phyloP scores from a whole-genome alignment of 2,888 invertebrate species.

The Chydorus sphaericus region DNA sequence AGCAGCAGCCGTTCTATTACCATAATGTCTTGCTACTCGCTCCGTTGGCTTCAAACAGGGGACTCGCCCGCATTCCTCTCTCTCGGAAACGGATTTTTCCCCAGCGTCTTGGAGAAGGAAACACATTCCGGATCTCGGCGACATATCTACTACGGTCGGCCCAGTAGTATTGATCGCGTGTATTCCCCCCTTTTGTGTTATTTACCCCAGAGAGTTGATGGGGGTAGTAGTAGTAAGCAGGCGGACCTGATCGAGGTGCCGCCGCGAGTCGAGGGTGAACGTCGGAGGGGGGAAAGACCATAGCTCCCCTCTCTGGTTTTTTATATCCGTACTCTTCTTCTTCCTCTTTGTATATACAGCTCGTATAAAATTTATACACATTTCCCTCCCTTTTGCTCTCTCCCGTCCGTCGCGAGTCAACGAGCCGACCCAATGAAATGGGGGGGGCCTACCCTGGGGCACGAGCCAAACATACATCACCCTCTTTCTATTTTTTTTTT shows the following conservation, averaged over 20 bases:
- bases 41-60: neutral
- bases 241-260: neutral
- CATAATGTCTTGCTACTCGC: neutral
- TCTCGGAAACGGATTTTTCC: neutral
- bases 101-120: neutral
- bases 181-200: neutral
- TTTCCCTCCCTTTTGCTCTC: too few relatives aligned
- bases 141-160: too few relatives aligned
- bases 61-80: neutral
- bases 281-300: neutral
- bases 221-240: too few relatives aligned
- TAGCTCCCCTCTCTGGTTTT: neutral
- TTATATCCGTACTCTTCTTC: neutral
- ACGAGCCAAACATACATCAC: neutral
- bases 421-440: too few relatives aligned
- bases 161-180: neutral
- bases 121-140: neutral
- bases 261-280: neutral
- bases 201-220: slow-evolving; percentile 6
- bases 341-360: neutral
- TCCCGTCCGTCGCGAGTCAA: too few relatives aligned
- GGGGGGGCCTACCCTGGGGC: too few relatives aligned
- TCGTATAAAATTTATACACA: too few relatives aligned
- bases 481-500: neutral
- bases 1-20: neutral